Evolutionary conservation across 2,888 invertebrate genomes (phyloP).

Genomic region (Rapana venosa): DNA sequence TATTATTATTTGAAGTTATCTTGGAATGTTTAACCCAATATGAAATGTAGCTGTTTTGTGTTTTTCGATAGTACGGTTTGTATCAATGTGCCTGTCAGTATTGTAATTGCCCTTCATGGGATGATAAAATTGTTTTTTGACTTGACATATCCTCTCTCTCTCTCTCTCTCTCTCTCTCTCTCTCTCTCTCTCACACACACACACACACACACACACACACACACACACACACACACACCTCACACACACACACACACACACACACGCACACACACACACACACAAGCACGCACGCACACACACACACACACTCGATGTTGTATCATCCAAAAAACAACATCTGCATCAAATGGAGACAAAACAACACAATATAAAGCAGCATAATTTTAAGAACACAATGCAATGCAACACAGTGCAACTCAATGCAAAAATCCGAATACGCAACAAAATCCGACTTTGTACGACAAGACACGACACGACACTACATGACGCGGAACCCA

Average conservation of each 20-base stretch:
- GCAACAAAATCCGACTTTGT: no score
- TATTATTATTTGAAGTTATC: no score
- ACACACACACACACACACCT: neutral
- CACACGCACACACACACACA: conserved; percentile 18
- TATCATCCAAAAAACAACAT: neutral
- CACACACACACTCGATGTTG: neutral
- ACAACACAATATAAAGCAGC: neutral
- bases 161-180: neutral
- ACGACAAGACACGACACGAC: no score
- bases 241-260: conserved; percentile 25
- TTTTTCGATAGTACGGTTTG: no score
- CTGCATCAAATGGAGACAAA: neutral
- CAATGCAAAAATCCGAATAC: no score
- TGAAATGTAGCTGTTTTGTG: no score
- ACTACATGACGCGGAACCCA: no score
- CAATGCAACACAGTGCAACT: no score
- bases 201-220: no score
- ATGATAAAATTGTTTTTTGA: neutral
- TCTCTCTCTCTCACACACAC: neutral
- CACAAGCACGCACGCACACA: conserved; percentile 1
- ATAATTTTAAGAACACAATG: no score
- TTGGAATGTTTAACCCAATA: no score
- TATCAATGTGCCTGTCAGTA: no score
- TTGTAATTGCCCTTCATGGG: neutral
- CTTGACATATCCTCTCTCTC: neutral